phyloP scores from a whole-genome alignment of 2,113 vertebrate genomes.

The Sciurus niger region DNA sequence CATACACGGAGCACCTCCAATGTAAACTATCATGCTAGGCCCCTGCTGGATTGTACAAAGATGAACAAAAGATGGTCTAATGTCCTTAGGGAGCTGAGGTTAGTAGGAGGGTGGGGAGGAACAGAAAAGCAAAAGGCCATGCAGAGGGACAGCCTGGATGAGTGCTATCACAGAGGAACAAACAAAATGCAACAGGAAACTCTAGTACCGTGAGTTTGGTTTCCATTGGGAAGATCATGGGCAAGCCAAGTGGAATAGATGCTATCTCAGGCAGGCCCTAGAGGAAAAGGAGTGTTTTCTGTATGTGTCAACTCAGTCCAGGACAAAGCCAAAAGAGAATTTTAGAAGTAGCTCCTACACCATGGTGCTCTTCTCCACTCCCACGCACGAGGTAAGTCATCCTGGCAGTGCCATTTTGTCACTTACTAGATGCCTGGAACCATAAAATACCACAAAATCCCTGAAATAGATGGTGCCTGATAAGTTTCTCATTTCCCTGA shows the following conservation, averaged over 20 bases:
- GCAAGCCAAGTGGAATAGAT: background rate
- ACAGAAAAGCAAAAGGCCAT: background rate
- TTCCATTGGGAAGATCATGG: slow-evolving; percentile 5
- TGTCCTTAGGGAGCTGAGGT: background rate
- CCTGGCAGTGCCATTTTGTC: slow-evolving; percentile 75
- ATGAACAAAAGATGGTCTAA: background rate
- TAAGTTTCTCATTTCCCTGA: slow-evolving; percentile 78
- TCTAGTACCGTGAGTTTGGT: background rate
- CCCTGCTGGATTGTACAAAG: background rate
- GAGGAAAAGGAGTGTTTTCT: slow-evolving; percentile 15
- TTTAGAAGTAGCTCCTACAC: slow-evolving; percentile 56
- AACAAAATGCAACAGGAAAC: background rate
- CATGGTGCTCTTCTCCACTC: background rate
- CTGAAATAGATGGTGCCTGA: slow-evolving; percentile 78
- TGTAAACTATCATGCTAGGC: background rate
- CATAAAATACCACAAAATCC: slow-evolving; percentile 78
- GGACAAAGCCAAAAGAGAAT: slow-evolving; percentile 68
- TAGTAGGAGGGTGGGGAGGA: background rate
- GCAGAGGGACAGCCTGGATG: background rate
- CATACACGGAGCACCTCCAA: background rate
- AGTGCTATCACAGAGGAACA: background rate
- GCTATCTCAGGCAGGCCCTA: background rate
- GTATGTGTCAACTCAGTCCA: slow-evolving; percentile 44
- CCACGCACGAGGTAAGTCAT: slow-evolving; percentile 58
- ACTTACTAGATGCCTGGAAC: slow-evolving; percentile 65